phyloP scores from a whole-genome alignment of 2,113 vertebrate species.

The Polypterus senegalus region DNA sequence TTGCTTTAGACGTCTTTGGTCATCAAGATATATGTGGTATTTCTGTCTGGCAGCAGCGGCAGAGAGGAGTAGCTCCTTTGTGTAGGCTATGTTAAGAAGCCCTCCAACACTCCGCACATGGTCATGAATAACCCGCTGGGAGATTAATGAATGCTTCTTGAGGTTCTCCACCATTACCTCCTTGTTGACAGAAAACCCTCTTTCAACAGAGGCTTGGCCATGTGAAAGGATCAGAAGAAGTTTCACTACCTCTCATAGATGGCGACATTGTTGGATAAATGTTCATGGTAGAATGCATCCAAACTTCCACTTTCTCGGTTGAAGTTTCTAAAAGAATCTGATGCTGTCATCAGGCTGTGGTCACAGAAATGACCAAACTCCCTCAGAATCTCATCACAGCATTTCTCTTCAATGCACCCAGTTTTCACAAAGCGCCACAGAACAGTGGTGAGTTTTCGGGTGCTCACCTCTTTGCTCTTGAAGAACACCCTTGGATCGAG shows the following conservation, averaged over 20 bases:
- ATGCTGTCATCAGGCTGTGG: constrained; percentile 8
- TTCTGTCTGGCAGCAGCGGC: too few relatives aligned
- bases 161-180: too few relatives aligned
- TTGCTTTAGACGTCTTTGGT: too few relatives aligned
- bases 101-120: too few relatives aligned
- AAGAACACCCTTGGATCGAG: constrained; percentile 20
- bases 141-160: too few relatives aligned
- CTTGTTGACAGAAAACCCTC: too few relatives aligned
- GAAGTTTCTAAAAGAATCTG: constrained; percentile 11
- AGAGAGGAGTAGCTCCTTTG: too few relatives aligned
- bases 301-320: constrained; percentile 3
- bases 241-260: constrained; percentile 11
- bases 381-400: constrained; percentile 17
- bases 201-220: too few relatives aligned
- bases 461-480: constrained; percentile 14
- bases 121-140: too few relatives aligned
- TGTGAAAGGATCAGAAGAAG: constrained; percentile 13
- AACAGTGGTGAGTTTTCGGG: constrained; percentile 16
- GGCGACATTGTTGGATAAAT: constrained; percentile 9
- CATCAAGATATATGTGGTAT: too few relatives aligned
- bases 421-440: constrained; percentile 11
- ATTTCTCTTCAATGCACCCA: constrained; percentile 12
- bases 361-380: constrained; percentile 16
- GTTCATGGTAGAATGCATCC: constrained; percentile 14
- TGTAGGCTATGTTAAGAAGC: too few relatives aligned